A percentile compares a stretch with the other conserved stretches of the same genome.
phyloP scores from a whole-genome alignment of 2,888 invertebrate species.

The Napeogenes inachia region DNA sequence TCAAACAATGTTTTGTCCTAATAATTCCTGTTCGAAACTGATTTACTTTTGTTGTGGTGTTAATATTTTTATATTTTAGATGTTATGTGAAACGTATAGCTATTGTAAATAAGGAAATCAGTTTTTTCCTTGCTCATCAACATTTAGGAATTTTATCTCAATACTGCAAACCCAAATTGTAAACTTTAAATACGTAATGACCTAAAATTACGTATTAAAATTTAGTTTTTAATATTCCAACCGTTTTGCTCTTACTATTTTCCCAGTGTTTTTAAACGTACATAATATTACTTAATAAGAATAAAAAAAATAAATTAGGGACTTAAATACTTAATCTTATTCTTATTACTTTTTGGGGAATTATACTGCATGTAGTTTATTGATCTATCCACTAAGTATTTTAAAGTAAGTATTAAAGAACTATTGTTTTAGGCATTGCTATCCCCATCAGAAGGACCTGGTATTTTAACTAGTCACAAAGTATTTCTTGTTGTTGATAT shows the following conservation, averaged over 20 bases:
- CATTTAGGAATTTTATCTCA: conserved; percentile 30
- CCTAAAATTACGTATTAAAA: conserved; percentile 55
- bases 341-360: background rate
- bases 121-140: too few species aligned
- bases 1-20: conserved; percentile 10
- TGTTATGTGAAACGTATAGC: too few species aligned
- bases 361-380: conserved; percentile 1
- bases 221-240: conserved; percentile 10
- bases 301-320: conserved; percentile 8
- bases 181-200: conserved; percentile 48
- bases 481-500: conserved; percentile 52
- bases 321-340: background rate
- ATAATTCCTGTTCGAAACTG: conserved; percentile 9
- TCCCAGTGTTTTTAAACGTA: background rate
- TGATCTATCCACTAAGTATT: background rate
- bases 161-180: conserved; percentile 29
- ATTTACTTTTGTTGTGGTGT: background rate
- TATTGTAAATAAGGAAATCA: too few species aligned
- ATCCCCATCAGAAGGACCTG: conserved; percentile 49
- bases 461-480: conserved; percentile 54
- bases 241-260: conserved; percentile 1
- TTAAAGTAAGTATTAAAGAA: background rate
- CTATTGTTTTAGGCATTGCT: conserved; percentile 45
- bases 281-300: background rate
- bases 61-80: background rate